Percentiles rank a stretch among this genome's conserved stretches.
These are phyloP conservation scores for Ectemnius cavifrons DNA, from an alignment of 2,888 invertebrate genomes.

Conservation along the genomic window DNA sequence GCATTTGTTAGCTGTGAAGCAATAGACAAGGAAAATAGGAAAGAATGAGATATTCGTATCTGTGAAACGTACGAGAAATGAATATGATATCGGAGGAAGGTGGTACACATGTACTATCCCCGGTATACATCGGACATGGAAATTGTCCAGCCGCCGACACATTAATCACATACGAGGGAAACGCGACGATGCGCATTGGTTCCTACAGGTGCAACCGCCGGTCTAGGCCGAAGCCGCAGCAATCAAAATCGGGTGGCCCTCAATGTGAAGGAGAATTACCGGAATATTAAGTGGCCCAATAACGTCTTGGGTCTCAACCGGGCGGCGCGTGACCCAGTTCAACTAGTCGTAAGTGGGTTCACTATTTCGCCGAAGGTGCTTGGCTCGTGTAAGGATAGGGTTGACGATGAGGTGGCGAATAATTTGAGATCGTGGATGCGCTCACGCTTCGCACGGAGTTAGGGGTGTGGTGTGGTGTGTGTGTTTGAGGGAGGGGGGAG, in stretches of 20 bases:
- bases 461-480: no score
- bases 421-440: slow-evolving; percentile 60
- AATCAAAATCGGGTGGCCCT: neutral
- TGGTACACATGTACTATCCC: neutral
- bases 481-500: no score
- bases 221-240: neutral
- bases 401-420: slow-evolving; percentile 44
- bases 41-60: no score
- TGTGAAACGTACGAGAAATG: neutral
- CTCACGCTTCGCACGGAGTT: slow-evolving; percentile 19
- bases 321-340: slow-evolving; percentile 37
- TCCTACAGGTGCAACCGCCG: neutral
- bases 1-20: no score
- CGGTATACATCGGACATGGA: neutral
- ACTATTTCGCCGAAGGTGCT: slow-evolving; percentile 39
- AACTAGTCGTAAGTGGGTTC: slow-evolving; percentile 35
- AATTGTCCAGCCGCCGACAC: neutral
- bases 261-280: slow-evolving; percentile 22
- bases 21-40: no score
- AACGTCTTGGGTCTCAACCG: slow-evolving; percentile 19
- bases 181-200: neutral
- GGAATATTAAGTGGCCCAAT: slow-evolving; percentile 41
- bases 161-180: slow-evolving; percentile 3
- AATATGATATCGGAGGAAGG: neutral
- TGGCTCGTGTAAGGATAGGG: slow-evolving; percentile 5